phyloP scores from a whole-genome alignment of 2,888 invertebrate species.

The Xestia xanthographa region DNA sequence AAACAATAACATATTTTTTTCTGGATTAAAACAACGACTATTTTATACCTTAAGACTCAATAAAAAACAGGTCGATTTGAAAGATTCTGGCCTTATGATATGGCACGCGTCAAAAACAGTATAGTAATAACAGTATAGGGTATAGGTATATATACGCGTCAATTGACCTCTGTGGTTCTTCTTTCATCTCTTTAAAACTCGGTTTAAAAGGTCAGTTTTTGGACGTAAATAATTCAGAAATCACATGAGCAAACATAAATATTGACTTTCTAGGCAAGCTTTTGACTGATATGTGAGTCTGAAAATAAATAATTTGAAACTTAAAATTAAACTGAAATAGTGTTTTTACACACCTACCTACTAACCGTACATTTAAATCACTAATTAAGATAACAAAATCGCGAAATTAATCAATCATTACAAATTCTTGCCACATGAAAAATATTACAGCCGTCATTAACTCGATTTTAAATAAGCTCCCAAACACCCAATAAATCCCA shows the following conservation, averaged over 20 bases:
- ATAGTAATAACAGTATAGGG: neutral
- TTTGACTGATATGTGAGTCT: neutral
- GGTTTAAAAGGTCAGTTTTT: neutral
- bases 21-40: no score
- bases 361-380: neutral
- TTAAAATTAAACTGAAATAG: neutral
- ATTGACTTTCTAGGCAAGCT: neutral
- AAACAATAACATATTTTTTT: no score
- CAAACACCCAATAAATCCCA: neutral
- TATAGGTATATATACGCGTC: neutral
- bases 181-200: neutral
- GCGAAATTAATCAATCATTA: neutral
- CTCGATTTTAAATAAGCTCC: neutral
- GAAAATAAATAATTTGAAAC: neutral
- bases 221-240: neutral
- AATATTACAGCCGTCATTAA: no score
- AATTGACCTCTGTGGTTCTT: neutral
- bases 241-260: conserved; percentile 6
- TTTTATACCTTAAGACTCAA: no score
- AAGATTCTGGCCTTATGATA: no score
- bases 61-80: no score
- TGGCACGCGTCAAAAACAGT: neutral
- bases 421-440: neutral
- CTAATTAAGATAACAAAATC: neutral
- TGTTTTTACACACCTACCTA: neutral